phyloP scores from a whole-genome alignment of 1,140 invertebrate genomes.

The Aphaenogaster floridana region DNA sequence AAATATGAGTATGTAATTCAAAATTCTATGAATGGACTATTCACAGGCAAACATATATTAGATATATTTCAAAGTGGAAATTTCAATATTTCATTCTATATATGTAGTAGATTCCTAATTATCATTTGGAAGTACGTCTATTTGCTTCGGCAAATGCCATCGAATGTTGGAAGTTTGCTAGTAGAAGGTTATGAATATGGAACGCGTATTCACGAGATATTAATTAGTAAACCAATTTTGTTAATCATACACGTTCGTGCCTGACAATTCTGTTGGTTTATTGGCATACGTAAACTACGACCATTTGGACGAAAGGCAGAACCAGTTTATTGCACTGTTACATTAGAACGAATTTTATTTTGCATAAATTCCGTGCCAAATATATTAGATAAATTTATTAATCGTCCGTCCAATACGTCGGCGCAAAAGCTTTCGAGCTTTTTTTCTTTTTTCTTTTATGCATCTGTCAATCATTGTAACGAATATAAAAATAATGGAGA shows the following conservation, averaged over 20 bases:
- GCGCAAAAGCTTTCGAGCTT: background rate
- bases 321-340: conserved; percentile 39
- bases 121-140: conserved; percentile 45
- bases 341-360: conserved; percentile 11
- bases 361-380: background rate
- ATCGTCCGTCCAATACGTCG: background rate
- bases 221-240: conserved; percentile 62
- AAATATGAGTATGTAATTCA: background rate
- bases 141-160: conserved; percentile 46
- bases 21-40: background rate
- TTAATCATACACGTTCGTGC: conserved; percentile 51
- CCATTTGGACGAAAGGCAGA: conserved; percentile 11
- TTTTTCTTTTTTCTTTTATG: background rate
- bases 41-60: conserved; percentile 2
- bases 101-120: conserved; percentile 45
- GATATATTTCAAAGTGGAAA: conserved; percentile 14
- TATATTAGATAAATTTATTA: conserved; percentile 15
- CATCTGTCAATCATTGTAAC: background rate
- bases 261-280: conserved; percentile 48
- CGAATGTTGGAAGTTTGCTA: conserved; percentile 50
- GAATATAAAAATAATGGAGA: background rate
- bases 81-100: conserved; percentile 29
- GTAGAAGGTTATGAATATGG: conserved; percentile 58
- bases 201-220: conserved; percentile 55
- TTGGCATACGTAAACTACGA: conserved; percentile 25